Conservation (phyloP, 1,140 invertebrate species). For the Sweltsa coloradensis region DNA sequence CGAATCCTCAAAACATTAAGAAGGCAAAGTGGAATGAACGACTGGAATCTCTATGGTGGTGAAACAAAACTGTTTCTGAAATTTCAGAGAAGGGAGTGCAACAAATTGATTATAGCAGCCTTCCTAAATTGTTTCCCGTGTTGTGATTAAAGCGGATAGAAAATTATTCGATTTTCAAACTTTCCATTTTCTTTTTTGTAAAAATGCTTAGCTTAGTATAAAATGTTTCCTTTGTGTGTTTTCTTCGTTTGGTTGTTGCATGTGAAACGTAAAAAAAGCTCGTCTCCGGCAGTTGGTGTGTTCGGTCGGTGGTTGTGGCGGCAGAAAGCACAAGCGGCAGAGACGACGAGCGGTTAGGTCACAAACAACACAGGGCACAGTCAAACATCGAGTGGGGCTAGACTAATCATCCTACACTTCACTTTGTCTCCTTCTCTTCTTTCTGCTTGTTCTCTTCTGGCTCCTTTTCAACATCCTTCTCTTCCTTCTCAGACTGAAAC, state of each 20-base stretch:
- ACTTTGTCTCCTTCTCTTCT: conserved; percentile 19
- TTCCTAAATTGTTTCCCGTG: conserved; percentile 1
- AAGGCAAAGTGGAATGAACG: conserved; percentile 16
- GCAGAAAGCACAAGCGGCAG: neutral
- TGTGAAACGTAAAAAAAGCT: conserved; percentile 7
- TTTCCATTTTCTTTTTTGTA: conserved; percentile 10
- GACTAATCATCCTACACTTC: conserved; percentile 9
- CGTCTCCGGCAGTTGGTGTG: neutral
- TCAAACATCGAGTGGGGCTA: conserved; percentile 9
- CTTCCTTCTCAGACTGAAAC: conserved; percentile 14
- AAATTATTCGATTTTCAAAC: conserved; percentile 13
- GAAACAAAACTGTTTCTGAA: conserved; percentile 6
- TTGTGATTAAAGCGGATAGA: conserved; percentile 8
- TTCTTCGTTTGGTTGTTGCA: conserved; percentile 5
- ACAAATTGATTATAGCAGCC: conserved; percentile 1
- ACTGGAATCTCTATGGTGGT: conserved; percentile 7
- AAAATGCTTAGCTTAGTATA: conserved; percentile 16
- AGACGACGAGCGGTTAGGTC: conserved; percentile 7
- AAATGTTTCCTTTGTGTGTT: conserved; percentile 9
- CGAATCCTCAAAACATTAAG: conserved; percentile 1
- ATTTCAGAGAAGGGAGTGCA: conserved; percentile 5
- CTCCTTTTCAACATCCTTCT: conserved; percentile 17
- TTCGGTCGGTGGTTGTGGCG: neutral
- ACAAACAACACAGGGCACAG: conserved; percentile 12
- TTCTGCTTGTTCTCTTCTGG: conserved; percentile 18